A percentile compares a stretch with the other conserved stretches of the same genome.
Evolutionary conservation across 2,113 vertebrate genomes (phyloP).

Genomic region (Caloenas nicobarica): DNA sequence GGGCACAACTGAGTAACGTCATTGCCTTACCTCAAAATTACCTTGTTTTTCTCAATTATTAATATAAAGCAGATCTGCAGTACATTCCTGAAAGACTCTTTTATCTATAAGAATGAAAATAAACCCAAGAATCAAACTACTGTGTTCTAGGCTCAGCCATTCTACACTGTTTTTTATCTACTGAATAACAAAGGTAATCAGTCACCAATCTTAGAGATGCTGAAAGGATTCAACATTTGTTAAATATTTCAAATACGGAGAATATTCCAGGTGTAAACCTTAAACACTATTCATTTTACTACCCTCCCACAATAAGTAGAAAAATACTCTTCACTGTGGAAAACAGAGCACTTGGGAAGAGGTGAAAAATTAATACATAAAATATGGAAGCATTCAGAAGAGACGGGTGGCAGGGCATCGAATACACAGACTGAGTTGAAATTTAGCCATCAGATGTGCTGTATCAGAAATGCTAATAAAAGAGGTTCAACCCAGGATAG

Average conservation of each 20-base stretch:
- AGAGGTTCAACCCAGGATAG: background rate
- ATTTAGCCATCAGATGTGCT: background rate
- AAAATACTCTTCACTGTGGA: background rate
- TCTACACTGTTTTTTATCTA: background rate
- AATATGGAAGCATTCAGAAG: background rate
- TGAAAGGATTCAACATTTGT: background rate
- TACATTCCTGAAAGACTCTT: constrained; percentile 13
- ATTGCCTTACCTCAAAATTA: constrained; percentile 6
- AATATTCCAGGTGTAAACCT: background rate
- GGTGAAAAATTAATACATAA: background rate
- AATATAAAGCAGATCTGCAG: constrained; percentile 15
- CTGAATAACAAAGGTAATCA: background rate
- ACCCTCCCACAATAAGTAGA: background rate
- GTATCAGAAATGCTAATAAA: background rate
- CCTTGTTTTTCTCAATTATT: constrained; percentile 27
- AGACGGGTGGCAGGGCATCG: background rate
- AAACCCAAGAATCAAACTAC: constrained; percentile 23
- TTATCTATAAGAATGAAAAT: constrained; percentile 24
- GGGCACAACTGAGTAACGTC: background rate
- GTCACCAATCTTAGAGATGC: background rate
- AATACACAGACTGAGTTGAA: background rate
- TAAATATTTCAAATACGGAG: background rate
- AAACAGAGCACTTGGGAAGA: background rate
- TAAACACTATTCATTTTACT: background rate
- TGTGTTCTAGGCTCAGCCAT: background rate